Percentiles rank a stretch among this genome's conserved stretches.
Evolutionary conservation across 2,113 vertebrate genomes (phyloP).

Genomic region (Pollimyrus isidori): DNA sequence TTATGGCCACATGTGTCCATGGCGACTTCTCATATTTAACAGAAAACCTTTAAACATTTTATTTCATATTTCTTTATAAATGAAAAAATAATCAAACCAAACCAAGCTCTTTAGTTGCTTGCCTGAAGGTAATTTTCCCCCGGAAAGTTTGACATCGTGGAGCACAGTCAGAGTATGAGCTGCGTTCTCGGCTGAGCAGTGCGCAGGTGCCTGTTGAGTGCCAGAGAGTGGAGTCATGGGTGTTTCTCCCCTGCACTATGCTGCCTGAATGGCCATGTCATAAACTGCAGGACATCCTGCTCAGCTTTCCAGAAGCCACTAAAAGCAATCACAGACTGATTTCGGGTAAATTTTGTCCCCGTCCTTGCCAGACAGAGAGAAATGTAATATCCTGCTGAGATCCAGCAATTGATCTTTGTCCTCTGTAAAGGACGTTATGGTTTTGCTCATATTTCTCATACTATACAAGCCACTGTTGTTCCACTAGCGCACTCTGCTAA

Average conservation of each 20-base stretch:
- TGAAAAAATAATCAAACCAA: neutral
- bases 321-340: neutral
- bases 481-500: neutral
- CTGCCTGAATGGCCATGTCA: neutral
- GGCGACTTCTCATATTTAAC: neutral
- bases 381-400: neutral
- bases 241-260: neutral
- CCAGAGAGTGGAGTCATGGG: too few species aligned
- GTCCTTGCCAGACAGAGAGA: neutral
- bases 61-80: neutral
- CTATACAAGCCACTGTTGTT: neutral
- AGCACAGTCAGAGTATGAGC: neutral
- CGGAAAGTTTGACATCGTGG: neutral
- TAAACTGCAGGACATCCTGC: neutral
- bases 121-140: neutral
- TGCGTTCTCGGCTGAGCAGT: neutral
- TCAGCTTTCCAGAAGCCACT: neutral
- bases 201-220: neutral
- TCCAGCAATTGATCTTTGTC: neutral
- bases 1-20: neutral
- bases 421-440: neutral
- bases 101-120: neutral
- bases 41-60: neutral
- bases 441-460: neutral
- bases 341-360: neutral